These are phyloP conservation scores for Hyperoodon ampullatus DNA, from an alignment of 2,113 vertebrate genomes.

Conservation along the genomic window DNA sequence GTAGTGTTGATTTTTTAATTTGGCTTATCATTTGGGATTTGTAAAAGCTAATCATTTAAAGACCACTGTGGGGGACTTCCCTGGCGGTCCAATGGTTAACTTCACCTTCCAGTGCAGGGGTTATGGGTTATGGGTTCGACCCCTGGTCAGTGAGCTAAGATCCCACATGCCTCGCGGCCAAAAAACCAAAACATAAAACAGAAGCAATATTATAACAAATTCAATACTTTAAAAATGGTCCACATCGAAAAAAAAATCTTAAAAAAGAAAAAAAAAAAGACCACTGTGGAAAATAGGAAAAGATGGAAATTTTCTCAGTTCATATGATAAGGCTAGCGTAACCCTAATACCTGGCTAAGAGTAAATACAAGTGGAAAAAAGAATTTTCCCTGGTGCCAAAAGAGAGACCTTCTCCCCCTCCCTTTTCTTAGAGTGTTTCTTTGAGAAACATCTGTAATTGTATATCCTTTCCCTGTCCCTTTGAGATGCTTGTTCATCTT, in stretches of 20 bases:
- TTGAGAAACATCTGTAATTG: constrained; percentile 11
- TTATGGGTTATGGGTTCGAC: too few species aligned
- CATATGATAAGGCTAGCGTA: background rate
- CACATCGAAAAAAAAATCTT: too few species aligned
- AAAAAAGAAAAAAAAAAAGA: background rate
- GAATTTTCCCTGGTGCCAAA: background rate
- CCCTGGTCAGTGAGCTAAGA: too few species aligned
- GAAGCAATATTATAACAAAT: too few species aligned
- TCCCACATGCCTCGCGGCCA: too few species aligned
- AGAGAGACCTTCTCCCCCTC: background rate
- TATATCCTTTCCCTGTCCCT: background rate
- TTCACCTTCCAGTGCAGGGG: too few species aligned
- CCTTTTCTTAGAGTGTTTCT: background rate
- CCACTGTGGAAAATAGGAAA: background rate
- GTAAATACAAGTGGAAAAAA: background rate
- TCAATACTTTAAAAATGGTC: too few species aligned
- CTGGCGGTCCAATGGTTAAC: too few species aligned
- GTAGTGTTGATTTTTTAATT: constrained; percentile 13
- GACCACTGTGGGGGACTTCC: background rate
- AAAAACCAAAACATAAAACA: too few species aligned
- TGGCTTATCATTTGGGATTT: background rate
- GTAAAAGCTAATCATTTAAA: background rate
- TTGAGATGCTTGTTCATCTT: background rate
- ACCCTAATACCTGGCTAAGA: background rate
- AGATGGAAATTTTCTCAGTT: background rate